These are phyloP conservation scores for Arenaria interpres DNA, from an alignment of 2,113 vertebrate species.

Conservation along the genomic window DNA sequence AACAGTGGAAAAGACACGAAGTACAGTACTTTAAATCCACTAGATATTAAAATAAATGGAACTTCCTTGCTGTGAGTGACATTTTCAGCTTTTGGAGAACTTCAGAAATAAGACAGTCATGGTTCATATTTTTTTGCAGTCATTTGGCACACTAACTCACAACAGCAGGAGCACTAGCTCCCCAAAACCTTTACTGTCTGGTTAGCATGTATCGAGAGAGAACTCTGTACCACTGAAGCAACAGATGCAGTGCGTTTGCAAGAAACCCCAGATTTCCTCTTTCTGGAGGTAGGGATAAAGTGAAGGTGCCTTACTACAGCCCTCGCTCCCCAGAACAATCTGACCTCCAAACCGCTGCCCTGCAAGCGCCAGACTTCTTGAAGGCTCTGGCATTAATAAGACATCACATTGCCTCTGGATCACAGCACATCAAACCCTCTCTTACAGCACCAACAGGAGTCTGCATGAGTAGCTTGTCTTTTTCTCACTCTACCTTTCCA, in stretches of 20 bases:
- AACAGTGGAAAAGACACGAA: neutral
- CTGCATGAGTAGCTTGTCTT: neutral
- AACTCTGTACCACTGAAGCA: neutral
- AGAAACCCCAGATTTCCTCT: neutral
- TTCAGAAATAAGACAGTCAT: neutral
- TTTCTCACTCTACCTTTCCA: neutral
- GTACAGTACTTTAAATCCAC: neutral
- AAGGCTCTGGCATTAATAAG: neutral
- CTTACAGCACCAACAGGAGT: neutral
- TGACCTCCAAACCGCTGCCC: neutral
- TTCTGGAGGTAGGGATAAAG: neutral
- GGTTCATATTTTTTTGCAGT: neutral
- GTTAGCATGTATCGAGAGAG: neutral
- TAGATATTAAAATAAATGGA: neutral
- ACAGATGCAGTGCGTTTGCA: neutral
- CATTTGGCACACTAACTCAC: neutral
- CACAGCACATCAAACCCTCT: neutral
- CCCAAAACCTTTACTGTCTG: neutral
- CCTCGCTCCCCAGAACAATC: neutral
- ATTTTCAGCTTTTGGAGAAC: neutral
- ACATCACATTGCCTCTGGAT: neutral
- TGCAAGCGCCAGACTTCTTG: neutral
- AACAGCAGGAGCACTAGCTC: neutral
- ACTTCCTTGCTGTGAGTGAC: neutral
- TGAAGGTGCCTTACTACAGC: neutral